Evolutionary conservation across 2,797 vertebrate genomes (phyloP).

Genomic region (Peromyscus melanophrys): DNA sequence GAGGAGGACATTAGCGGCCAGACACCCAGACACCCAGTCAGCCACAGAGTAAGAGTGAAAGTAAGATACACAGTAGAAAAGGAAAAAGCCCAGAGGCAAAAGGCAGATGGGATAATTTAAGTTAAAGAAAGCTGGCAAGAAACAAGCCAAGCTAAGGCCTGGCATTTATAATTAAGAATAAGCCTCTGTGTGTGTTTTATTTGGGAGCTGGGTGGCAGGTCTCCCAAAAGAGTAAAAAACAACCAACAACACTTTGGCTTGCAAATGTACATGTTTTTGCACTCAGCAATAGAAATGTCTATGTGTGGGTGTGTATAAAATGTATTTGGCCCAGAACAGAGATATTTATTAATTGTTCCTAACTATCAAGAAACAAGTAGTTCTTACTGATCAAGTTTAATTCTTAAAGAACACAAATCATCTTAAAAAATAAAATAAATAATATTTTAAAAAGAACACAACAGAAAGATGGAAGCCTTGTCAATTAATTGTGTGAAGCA

Average conservation of each 20-base stretch:
- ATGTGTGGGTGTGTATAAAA: not conserved
- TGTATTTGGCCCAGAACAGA: not conserved
- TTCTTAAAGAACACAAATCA: not conserved
- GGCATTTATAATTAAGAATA: too few species aligned
- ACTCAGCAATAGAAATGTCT: not conserved
- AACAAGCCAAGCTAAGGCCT: too few species aligned
- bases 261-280: not conserved
- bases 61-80: too few species aligned
- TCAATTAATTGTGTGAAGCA: constrained; percentile 4
- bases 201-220: too few species aligned
- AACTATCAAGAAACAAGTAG: constrained; percentile 24
- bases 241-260: not conserved
- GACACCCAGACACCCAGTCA: too few species aligned
- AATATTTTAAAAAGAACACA: not conserved
- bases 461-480: not conserved
- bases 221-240: too few species aligned
- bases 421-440: not conserved
- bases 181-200: too few species aligned
- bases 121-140: too few species aligned
- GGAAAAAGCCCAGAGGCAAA: too few species aligned
- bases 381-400: constrained; percentile 35
- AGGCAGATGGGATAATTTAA: too few species aligned
- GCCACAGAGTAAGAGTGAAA: too few species aligned
- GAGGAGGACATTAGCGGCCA: too few species aligned
- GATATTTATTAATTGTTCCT: constrained; percentile 55